Conservation (phyloP, 2,113 vertebrate species). For the Fulmarus glacialis region DNA sequence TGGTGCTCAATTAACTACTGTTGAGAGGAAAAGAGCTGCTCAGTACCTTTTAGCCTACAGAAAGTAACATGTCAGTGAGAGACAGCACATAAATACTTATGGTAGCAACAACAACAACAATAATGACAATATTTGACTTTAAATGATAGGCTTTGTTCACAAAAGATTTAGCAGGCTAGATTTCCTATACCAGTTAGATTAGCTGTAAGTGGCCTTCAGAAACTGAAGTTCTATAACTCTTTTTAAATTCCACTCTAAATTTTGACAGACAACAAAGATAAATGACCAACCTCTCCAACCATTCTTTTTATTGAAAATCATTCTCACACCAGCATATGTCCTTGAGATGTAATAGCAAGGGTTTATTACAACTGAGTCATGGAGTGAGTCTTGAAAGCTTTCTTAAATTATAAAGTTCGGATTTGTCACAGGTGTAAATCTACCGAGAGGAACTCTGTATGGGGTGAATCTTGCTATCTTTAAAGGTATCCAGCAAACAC, state of each 20-base stretch:
- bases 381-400: neutral
- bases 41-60: neutral
- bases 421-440: slow-evolving; percentile 2
- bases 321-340: neutral
- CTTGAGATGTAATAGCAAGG: slow-evolving; percentile 7
- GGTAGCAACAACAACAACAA: neutral
- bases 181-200: neutral
- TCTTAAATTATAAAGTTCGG: neutral
- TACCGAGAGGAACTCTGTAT: neutral
- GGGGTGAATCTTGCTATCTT: neutral
- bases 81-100: neutral
- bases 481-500: neutral
- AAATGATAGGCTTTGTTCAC: neutral
- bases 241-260: slow-evolving; percentile 19
- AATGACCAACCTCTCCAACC: neutral
- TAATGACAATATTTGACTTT: neutral
- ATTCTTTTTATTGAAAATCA: slow-evolving; percentile 18
- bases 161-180: neutral
- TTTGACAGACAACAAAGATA: slow-evolving; percentile 36
- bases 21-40: neutral
- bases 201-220: slow-evolving; percentile 9
- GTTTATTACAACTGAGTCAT: neutral
- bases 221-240: neutral
- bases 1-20: neutral
- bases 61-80: neutral